phyloP scores from a whole-genome alignment of 1,140 invertebrate species.

The Hirudo medicinalis region DNA sequence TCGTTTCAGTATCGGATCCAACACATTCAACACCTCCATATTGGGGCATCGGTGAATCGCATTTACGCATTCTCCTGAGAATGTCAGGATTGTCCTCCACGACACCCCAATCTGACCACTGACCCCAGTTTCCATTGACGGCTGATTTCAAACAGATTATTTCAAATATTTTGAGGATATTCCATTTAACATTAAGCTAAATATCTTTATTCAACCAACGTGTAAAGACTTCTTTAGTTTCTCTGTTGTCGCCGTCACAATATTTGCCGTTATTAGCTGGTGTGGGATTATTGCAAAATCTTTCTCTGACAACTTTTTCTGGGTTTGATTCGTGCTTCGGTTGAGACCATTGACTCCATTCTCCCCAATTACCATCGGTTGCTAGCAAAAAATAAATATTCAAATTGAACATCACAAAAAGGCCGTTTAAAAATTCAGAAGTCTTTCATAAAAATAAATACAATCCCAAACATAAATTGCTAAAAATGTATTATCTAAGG shows the following conservation, averaged over 20 bases:
- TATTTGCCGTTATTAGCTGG: conserved; percentile 46
- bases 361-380: conserved; percentile 17
- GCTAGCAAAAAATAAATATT: neutral
- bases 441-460: no score
- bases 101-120: conserved; percentile 13
- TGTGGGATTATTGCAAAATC: conserved; percentile 52
- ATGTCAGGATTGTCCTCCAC: neutral
- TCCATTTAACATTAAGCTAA: no score
- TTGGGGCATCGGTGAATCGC: conserved; percentile 32
- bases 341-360: conserved; percentile 28
- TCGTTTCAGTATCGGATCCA: conserved; percentile 3
- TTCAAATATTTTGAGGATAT: no score
- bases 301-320: conserved; percentile 41
- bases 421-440: no score
- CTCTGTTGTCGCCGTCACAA: neutral
- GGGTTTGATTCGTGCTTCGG: conserved; percentile 28
- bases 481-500: no score
- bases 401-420: no score
- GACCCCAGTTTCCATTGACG: conserved; percentile 14
- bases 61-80: conserved; percentile 45
- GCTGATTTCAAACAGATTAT: neutral
- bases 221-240: conserved; percentile 4
- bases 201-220: neutral
- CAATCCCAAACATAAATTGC: no score
- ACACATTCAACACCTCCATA: conserved; percentile 17